phyloP scores from a whole-genome alignment of 1,140 invertebrate genomes.

The Spodoptera frugiperda region DNA sequence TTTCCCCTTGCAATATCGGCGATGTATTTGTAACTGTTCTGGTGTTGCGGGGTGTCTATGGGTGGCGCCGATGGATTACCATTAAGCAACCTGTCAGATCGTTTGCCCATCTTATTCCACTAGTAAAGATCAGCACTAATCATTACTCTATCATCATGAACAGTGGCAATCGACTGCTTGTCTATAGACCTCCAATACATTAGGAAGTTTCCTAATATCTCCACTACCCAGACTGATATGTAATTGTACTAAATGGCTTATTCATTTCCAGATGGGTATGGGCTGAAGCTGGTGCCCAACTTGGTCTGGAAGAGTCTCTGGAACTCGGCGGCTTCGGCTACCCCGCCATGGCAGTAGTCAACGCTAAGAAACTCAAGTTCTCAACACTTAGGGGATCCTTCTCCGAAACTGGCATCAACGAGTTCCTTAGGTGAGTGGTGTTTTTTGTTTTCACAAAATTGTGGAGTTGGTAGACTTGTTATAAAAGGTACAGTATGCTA shows the following conservation, averaged over 20 bases:
- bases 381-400: constrained; percentile 97
- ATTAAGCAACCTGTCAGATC: no score
- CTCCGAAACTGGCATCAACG: constrained; percentile 97
- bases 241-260: not conserved
- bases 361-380: constrained; percentile 98
- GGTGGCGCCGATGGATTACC: no score
- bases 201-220: not conserved
- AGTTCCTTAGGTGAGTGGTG: constrained; percentile 92
- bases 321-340: constrained; percentile 98
- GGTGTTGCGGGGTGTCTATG: no score
- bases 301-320: constrained; percentile 93
- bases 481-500: no score
- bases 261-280: constrained; percentile 93
- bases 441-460: not conserved
- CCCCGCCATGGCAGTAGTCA: constrained; percentile 98
- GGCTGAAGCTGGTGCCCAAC: constrained; percentile 96
- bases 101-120: no score
- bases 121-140: not conserved
- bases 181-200: not conserved
- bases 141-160: no score
- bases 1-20: no score
- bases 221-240: no score
- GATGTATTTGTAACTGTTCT: no score
- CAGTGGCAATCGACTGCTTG: no score
- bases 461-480: not conserved